Evolutionary conservation across 2,113 vertebrate genomes (phyloP), one percentile per base, ranked within the genome.

Genomic region (Elephantulus edwardii): DNA sequence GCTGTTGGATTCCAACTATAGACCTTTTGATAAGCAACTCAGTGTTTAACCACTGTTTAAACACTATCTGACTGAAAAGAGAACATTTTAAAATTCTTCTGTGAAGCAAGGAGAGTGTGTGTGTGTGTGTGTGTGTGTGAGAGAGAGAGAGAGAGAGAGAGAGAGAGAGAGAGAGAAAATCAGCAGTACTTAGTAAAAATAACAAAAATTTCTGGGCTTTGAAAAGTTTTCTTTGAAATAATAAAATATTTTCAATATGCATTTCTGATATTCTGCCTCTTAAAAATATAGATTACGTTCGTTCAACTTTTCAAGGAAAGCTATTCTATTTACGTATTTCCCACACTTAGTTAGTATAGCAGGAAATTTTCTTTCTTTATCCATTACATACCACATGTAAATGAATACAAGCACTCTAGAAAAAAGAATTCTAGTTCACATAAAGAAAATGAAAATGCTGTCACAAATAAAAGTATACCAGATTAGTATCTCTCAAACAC

Each of bases 211-310:
- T 88, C 50, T 86, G 35, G 81, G 35, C 35, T 84, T 80, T 83
- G 46, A 60, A 88, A 95, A 78, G 42, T 58, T 80, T 91, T 19
- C 84, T 89, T 70, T 56, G 26, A 88, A 88, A 87, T 60, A 86
- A 85, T 11, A 84, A 87, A 54, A 76, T 28, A 6, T 50, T 26
- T 7, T 79, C 40, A 85, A 56, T 35, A 56, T 56, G 35, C 86
- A 89, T 72, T 60, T 84, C 46, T 46, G 83, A 94, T 52, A 66
- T 88, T 72, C 46, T 79, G 8, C 50, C 52, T 86, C 44, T 50
- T 92, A 92, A 88, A 87, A 93, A 40, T 83, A 74, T 14, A 86
- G 17, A 38, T 85, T 81, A 83, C 35, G 66, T 89, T 91, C n/a
- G 66, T 60, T 60, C 24, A 40, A n/a, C 30, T 81, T 66, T 48